These are phyloP conservation scores for Loriculus beryllinus DNA, from an alignment of 2,797 vertebrate genomes.

Conservation along the genomic window DNA sequence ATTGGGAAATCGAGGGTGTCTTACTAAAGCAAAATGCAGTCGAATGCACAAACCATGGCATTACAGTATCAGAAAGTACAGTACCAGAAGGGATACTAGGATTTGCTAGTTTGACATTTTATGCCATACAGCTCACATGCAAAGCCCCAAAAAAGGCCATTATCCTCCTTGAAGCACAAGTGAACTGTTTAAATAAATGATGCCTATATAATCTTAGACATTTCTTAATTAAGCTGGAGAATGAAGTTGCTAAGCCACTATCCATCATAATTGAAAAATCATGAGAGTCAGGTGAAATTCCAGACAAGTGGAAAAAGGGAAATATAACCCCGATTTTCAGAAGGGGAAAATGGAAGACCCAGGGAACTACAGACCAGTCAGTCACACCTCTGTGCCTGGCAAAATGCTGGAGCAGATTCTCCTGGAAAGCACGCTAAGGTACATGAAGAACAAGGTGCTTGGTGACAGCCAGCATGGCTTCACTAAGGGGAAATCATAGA, in stretches of 20 bases:
- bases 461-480: too few species aligned
- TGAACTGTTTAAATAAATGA: background rate
- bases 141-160: fast-evolving
- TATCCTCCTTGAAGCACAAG: background rate
- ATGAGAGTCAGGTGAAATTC: background rate
- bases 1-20: background rate
- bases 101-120: background rate
- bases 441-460: too few species aligned
- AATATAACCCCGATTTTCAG: too few species aligned
- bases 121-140: background rate
- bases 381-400: too few species aligned
- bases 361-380: too few species aligned
- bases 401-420: too few species aligned
- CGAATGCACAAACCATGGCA: background rate
- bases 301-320: too few species aligned
- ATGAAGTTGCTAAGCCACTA: background rate
- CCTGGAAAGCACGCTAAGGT: too few species aligned
- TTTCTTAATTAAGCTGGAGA: background rate
- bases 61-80: background rate
- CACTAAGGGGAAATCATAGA: too few species aligned
- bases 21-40: background rate
- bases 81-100: background rate
- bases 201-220: background rate
- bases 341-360: too few species aligned
- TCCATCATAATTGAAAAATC: background rate